Percentiles rank a stretch among this genome's conserved stretches.
Conservation (phyloP, 2,113 vertebrate species). For the Nesoenas mayeri region DNA sequence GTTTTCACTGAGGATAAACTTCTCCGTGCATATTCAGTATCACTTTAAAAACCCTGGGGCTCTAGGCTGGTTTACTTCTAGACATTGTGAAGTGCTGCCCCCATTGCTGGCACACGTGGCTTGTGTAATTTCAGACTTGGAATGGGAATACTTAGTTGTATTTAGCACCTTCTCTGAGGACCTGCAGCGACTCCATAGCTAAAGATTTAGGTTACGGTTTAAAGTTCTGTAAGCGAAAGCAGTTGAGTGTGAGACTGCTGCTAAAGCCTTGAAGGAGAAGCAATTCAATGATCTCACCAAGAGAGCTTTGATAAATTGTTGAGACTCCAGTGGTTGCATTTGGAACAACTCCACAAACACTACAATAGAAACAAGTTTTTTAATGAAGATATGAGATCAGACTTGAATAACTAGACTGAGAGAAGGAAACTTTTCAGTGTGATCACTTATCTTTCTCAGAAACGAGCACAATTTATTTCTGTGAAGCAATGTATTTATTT, state of each 20-base stretch:
- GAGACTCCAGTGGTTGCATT: background rate
- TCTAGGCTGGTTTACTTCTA: background rate
- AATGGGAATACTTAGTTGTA: background rate
- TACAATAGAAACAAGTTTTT: background rate
- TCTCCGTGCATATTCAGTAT: background rate
- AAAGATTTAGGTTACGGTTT: background rate
- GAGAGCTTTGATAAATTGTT: background rate
- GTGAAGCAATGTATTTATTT: background rate
- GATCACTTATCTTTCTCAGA: background rate
- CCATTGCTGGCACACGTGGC: background rate
- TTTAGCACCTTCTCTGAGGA: background rate
- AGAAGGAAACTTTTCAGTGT: background rate
- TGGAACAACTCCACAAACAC: constrained; percentile 20
- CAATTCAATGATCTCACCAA: background rate
- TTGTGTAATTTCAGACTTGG: background rate
- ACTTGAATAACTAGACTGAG: background rate
- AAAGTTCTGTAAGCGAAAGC: background rate
- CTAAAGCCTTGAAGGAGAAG: background rate
- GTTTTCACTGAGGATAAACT: background rate
- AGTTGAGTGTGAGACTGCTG: background rate
- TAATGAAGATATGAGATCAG: background rate
- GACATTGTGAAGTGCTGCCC: background rate
- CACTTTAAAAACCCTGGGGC: background rate
- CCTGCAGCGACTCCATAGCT: background rate
- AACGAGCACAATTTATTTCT: background rate